A percentile compares a stretch with the other conserved stretches of the same genome.
These are phyloP conservation scores for Lacerta bilineata DNA, from an alignment of 2,797 vertebrate species.

Conservation along the genomic window DNA sequence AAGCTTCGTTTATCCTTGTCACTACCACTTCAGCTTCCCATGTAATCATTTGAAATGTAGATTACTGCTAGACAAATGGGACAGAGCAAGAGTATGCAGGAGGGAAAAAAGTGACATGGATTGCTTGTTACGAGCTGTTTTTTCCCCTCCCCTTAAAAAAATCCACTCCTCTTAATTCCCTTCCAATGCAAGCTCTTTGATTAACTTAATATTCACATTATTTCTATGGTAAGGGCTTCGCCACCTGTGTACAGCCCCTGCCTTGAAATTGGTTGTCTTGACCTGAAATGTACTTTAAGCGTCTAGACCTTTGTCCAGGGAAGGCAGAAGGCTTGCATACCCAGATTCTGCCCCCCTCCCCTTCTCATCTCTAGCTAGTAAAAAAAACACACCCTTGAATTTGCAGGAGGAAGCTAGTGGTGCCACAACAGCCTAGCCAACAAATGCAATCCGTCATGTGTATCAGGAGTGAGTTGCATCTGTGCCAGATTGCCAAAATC, in stretches of 20 bases:
- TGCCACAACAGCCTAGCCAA: neutral
- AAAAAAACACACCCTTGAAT: neutral
- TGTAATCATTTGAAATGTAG: conserved; percentile 92
- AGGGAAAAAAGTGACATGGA: conserved; percentile 83
- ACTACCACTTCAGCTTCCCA: conserved; percentile 89
- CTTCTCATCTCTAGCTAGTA: conserved; percentile 18
- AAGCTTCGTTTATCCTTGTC: conserved; percentile 95
- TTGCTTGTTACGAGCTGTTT: conserved; percentile 81
- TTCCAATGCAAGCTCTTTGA: conserved; percentile 77
- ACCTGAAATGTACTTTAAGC: conserved; percentile 51
- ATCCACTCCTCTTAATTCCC: conserved; percentile 67
- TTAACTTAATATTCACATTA: conserved; percentile 85
- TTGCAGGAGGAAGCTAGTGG: conserved; percentile 4
- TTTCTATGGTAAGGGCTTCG: conserved; percentile 77
- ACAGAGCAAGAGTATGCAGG: conserved; percentile 82
- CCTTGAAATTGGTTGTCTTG: conserved; percentile 51
- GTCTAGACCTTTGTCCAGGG: conserved; percentile 33
- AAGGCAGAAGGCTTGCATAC: neutral
- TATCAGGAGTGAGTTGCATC: neutral
- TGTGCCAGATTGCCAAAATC: conserved; percentile 4
- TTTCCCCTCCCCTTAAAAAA: conserved; percentile 22
- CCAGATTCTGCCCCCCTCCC: neutral
- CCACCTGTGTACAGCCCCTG: conserved; percentile 66
- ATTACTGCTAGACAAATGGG: conserved; percentile 90
- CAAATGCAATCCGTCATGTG: conserved; percentile 2